Evolutionary conservation across 1,140 invertebrate species (phyloP).

Genomic region (Uloborus diversus): DNA sequence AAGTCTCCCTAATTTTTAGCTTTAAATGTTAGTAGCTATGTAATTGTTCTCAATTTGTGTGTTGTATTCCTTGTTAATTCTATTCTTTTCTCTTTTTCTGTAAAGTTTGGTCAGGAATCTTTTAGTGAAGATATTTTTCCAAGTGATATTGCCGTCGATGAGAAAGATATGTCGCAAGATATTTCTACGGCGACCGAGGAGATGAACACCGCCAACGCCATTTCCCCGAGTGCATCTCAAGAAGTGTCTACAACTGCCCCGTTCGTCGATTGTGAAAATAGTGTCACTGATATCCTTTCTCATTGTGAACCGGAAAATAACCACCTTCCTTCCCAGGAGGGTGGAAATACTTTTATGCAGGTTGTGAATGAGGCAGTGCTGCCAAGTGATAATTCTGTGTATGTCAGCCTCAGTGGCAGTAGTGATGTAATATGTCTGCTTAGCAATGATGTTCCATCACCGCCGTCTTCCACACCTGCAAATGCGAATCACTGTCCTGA

Average conservation of each 20-base stretch:
- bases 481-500: conserved; percentile 23
- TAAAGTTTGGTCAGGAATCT: conserved; percentile 39
- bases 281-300: background rate
- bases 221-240: background rate
- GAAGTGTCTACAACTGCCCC: background rate
- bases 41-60: too few species aligned
- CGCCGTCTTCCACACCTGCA: conserved; percentile 34
- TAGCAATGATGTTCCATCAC: conserved; percentile 41
- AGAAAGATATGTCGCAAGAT: conserved; percentile 8
- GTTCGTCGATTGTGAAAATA: background rate
- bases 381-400: conserved; percentile 9
- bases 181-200: too few species aligned
- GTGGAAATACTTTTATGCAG: background rate
- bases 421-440: conserved; percentile 51
- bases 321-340: background rate
- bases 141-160: conserved; percentile 25
- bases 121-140: conserved; percentile 50
- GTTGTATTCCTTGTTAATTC: too few species aligned
- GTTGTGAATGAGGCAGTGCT: background rate
- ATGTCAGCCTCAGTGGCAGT: conserved; percentile 52
- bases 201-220: too few species aligned
- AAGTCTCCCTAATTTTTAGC: too few species aligned
- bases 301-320: background rate
- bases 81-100: background rate
- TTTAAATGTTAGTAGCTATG: too few species aligned